Base-by-base conservation (phyloP, 1,140 invertebrate species). In the Gryon sp. region DNA sequence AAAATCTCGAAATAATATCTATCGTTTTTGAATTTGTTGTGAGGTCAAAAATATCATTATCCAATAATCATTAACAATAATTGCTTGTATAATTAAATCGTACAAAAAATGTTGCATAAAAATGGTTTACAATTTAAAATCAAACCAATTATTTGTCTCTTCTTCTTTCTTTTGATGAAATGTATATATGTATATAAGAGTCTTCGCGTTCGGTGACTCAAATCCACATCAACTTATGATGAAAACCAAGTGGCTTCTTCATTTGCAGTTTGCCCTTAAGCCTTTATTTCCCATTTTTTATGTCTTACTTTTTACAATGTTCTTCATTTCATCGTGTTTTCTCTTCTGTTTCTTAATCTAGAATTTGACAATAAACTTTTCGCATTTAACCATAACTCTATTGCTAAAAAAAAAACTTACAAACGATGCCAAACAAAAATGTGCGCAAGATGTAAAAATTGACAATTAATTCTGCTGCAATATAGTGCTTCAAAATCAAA, bases 221-320 rank as follows among this genome's bases (percentile, higher is more conserved):
- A 59, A 48, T 68, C 26, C 32, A 48, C 50, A 60, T 6, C 32
- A 50, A 63, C 32, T 63, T 57, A 48, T 50, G 50, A 63, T 22
- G 24, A 20, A 63, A 63, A 73, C 68, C 55, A 62, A 72, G 46
- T 72, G 57, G 68, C 48, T 63, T 60, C 45, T 69, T 70, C 48
- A 43, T 73, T 74, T 73, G 69, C 69, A 73, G 69, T 73, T 48
- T 73, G 69, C 69, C 69, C 69, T 57, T 63, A 73, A 63, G 69
- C 69, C 59, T 73, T 73, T 40, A 30, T 50, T 50, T 24, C 32
- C 9, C n/a, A 19, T 46, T 55, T 20, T 45, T 55, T 53, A 12
- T 5, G 8, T 9, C 22, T 40, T 36, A 48, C 12, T 36, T 18
- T 59, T 16, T 34, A 6, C 22, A 4, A 4, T 7, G 22, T 24